Evolutionary conservation across 2,113 vertebrate species (phyloP).

Genomic region (Marmota monax): DNA sequence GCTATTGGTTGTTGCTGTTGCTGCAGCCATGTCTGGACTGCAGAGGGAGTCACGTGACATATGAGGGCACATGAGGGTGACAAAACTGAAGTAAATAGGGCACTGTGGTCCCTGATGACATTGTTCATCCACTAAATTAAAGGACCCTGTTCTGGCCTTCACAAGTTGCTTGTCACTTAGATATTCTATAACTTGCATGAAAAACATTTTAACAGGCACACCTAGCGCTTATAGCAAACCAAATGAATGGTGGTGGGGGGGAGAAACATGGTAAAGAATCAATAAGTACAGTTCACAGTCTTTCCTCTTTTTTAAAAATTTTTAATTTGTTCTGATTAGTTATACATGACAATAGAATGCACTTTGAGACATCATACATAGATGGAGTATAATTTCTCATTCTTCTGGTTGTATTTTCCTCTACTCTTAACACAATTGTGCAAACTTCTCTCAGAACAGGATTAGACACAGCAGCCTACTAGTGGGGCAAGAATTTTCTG

Average conservation of each 20-base stretch:
- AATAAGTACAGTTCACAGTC: neutral
- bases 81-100: neutral
- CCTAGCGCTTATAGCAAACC: neutral
- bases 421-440: neutral
- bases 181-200: neutral
- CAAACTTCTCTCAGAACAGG: neutral
- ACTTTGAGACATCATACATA: too few species aligned
- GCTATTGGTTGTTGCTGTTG: neutral
- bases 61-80: too few species aligned
- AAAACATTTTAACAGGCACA: neutral
- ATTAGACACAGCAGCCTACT: neutral
- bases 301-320: neutral
- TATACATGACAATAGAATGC: too few species aligned
- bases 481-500: neutral
- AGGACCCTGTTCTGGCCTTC: neutral
- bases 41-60: neutral
- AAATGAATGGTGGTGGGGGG: neutral
- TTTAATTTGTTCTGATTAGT: too few species aligned
- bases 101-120: neutral
- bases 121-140: neutral
- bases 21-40: neutral
- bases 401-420: too few species aligned
- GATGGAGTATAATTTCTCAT: too few species aligned
- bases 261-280: neutral
- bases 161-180: neutral